Evolutionary conservation across 2,797 vertebrate species (phyloP).

Genomic region (Siniperca undulata): DNA sequence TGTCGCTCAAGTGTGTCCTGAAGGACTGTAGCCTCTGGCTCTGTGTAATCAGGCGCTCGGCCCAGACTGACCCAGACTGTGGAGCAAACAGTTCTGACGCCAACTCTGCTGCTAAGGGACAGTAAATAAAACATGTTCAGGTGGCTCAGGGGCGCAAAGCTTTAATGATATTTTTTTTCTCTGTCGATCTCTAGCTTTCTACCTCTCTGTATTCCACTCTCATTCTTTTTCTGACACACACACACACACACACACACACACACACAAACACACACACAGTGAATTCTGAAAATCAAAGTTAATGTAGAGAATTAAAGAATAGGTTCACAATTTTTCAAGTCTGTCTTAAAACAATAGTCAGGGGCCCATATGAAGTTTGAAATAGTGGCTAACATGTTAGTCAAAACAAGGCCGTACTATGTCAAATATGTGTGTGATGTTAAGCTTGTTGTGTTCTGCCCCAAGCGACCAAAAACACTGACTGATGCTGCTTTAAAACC

Average conservation of each 20-base stretch:
- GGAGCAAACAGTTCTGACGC: constrained; percentile 45
- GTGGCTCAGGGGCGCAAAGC: constrained; percentile 37
- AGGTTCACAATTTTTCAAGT: background rate
- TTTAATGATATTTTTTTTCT: constrained; percentile 42
- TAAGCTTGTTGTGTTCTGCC: background rate
- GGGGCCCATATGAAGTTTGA: too few species aligned
- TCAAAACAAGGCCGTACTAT: background rate
- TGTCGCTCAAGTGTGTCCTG: constrained; percentile 11
- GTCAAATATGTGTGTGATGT: background rate
- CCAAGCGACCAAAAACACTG: background rate
- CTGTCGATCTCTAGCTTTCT: background rate
- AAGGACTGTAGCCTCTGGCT: constrained; percentile 51
- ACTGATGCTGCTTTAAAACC: background rate
- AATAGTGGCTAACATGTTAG: background rate
- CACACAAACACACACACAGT: background rate
- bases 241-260: background rate
- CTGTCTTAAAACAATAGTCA: background rate
- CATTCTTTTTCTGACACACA: background rate
- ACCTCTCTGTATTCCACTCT: background rate
- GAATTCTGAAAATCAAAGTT: background rate
- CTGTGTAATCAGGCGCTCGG: constrained; percentile 32
- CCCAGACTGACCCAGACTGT: constrained; percentile 50
- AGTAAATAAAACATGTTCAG: constrained; percentile 64
- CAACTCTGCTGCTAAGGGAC: constrained; percentile 48
- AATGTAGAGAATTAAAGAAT: background rate